These are phyloP conservation scores for Muscidifurax raptorellus DNA, from an alignment of 1,140 invertebrate species.

Conservation along the genomic window DNA sequence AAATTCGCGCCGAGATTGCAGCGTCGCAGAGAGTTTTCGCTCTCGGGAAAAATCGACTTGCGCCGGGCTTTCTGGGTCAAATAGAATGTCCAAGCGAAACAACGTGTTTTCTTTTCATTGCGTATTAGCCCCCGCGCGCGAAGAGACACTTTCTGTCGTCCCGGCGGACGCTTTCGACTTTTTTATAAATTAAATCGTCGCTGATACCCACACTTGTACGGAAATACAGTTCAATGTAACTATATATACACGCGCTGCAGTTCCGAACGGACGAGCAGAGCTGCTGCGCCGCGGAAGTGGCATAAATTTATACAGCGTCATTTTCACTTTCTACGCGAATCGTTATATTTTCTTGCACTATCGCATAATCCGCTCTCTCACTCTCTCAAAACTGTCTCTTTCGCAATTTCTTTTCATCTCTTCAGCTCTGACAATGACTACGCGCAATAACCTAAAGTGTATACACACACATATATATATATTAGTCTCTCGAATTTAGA, in stretches of 20 bases:
- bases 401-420: not conserved
- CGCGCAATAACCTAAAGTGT: not conserved
- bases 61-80: slow-evolving; percentile 26
- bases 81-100: not conserved
- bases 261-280: not conserved
- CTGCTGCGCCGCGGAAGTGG: slow-evolving; percentile 7
- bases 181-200: not conserved
- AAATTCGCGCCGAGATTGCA: not conserved
- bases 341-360: too few relatives aligned
- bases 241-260: too few relatives aligned
- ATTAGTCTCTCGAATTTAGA: not conserved
- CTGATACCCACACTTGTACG: too few relatives aligned
- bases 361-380: not conserved
- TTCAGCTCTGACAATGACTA: not conserved
- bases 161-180: not conserved
- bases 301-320: slow-evolving; percentile 7
- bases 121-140: not conserved
- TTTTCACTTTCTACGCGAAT: slow-evolving; percentile 16
- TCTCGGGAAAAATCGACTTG: slow-evolving; percentile 31
- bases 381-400: not conserved
- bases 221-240: too few relatives aligned
- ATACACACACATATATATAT: too few relatives aligned
- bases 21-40: not conserved
- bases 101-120: slow-evolving; percentile 6
- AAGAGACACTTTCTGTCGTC: not conserved